phyloP scores from a whole-genome alignment of 1,140 invertebrate genomes.

The Listronotus oregonensis region DNA sequence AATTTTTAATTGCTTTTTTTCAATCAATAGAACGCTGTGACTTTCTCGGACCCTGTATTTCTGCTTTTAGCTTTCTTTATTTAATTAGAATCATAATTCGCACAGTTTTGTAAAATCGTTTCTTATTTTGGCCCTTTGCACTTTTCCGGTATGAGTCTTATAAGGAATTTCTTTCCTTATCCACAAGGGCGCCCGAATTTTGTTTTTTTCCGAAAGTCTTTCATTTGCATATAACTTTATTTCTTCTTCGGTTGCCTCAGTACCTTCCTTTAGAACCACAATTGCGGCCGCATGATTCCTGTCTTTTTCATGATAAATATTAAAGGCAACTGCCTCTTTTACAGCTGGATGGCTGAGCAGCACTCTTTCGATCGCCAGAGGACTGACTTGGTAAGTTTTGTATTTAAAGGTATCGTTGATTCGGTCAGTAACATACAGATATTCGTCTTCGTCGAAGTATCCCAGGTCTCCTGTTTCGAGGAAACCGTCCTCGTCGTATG shows the following conservation, averaged over 20 bases:
- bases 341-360: slow-evolving; percentile 67
- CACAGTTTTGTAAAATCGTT: slow-evolving; percentile 6
- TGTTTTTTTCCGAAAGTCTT: slow-evolving; percentile 44
- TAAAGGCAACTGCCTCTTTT: slow-evolving; percentile 70
- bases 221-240: slow-evolving; percentile 39
- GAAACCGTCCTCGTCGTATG: slow-evolving; percentile 68
- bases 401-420: slow-evolving; percentile 82
- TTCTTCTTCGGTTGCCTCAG: slow-evolving; percentile 22
- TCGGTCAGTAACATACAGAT: slow-evolving; percentile 71
- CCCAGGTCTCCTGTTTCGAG: slow-evolving; percentile 74
- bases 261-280: slow-evolving; percentile 57
- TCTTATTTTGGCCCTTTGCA: slow-evolving; percentile 25
- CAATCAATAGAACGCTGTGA: too few species aligned
- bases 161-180: slow-evolving; percentile 42
- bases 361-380: slow-evolving; percentile 66
- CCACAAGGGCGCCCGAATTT: slow-evolving; percentile 43
- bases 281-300: slow-evolving; percentile 68
- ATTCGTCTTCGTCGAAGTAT: slow-evolving; percentile 68
- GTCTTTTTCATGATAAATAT: slow-evolving; percentile 64
- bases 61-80: too few species aligned
- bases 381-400: slow-evolving; percentile 50
- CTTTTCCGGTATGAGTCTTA: slow-evolving; percentile 45
- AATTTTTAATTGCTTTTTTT: too few species aligned
- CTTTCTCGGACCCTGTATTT: too few species aligned
- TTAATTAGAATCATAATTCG: too few species aligned